Conservation (phyloP, 2,113 vertebrate genomes). For the Noctilio leporinus region DNA sequence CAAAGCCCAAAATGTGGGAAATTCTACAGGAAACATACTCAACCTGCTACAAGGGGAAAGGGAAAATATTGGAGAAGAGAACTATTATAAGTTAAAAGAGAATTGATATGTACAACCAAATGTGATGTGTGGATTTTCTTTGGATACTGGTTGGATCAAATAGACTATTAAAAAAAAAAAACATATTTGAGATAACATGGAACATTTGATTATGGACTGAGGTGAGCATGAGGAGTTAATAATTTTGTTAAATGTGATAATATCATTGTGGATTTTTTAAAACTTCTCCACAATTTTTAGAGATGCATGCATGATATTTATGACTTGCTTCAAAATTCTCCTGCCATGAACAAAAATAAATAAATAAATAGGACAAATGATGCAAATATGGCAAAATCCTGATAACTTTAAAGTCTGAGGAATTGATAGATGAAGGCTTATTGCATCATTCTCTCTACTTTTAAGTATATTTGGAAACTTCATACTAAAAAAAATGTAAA, state of each 20-base stretch:
- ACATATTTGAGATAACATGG: not conserved
- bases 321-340: not conserved
- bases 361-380: not conserved
- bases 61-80: not conserved
- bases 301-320: not conserved
- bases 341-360: not conserved
- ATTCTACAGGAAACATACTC: not conserved
- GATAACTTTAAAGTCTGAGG: not conserved
- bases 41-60: too few relatives aligned
- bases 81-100: not conserved
- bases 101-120: not conserved
- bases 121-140: not conserved
- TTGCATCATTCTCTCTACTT: not conserved
- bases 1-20: not conserved
- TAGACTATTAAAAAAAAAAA: not conserved
- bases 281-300: not conserved
- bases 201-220: not conserved
- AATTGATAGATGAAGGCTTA: not conserved
- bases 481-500: not conserved
- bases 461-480: not conserved
- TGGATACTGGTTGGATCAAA: not conserved
- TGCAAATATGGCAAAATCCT: not conserved
- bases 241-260: not conserved
- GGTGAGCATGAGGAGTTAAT: not conserved
- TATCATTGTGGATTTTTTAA: not conserved